Conservation (phyloP, 2,113 vertebrate species). For the Dicentrarchus labrax region DNA sequence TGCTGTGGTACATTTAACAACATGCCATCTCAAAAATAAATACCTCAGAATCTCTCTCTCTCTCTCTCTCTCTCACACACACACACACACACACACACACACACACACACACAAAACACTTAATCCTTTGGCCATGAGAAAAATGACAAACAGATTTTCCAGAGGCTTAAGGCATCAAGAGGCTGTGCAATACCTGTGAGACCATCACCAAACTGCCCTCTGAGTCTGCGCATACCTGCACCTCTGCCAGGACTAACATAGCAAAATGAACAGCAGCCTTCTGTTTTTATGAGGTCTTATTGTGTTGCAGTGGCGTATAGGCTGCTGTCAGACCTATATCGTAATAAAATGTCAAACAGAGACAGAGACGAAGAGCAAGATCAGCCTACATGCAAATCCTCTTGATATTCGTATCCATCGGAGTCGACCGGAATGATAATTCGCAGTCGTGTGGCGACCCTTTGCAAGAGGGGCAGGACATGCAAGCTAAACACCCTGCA, state of each 20-base stretch:
- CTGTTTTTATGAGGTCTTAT: neutral
- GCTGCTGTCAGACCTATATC: neutral
- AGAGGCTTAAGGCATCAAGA: constrained; percentile 45
- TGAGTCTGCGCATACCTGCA: constrained; percentile 2
- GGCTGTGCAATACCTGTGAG: constrained; percentile 24
- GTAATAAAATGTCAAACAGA: neutral
- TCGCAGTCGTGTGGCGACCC: constrained; percentile 13
- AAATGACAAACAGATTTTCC: constrained; percentile 45
- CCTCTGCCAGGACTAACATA: neutral
- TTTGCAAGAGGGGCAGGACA: neutral
- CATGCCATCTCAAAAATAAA: constrained; percentile 17
- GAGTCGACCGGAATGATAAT: constrained; percentile 50
- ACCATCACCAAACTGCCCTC: constrained; percentile 28
- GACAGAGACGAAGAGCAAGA: neutral
- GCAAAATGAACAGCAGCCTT: constrained; percentile 13
- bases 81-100: neutral
- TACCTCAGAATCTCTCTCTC: neutral
- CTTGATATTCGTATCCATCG: neutral
- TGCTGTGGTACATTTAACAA: constrained; percentile 7
- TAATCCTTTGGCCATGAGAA: constrained; percentile 36
- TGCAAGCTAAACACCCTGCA: constrained; percentile 15
- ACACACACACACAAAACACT: constrained; percentile 4
- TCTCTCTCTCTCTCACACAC: neutral
- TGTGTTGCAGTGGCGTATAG: neutral
- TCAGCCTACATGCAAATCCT: neutral